Evolutionary conservation across 2,113 vertebrate genomes (phyloP).

Genomic region (Ictalurus furcatus): DNA sequence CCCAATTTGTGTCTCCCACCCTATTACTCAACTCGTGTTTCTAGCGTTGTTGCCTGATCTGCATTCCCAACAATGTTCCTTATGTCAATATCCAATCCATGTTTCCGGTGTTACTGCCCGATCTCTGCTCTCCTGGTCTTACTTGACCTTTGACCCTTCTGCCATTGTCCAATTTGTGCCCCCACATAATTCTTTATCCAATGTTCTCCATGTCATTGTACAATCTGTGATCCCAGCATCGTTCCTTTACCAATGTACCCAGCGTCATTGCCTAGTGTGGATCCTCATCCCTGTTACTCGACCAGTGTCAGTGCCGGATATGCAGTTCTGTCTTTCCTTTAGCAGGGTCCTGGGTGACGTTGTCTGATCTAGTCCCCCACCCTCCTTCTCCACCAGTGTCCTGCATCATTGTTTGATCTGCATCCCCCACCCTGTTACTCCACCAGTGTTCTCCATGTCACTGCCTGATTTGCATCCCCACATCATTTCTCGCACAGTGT

Average conservation of each 20-base stretch:
- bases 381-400: not conserved
- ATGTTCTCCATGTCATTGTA: not conserved
- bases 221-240: not conserved
- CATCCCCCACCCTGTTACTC: not conserved
- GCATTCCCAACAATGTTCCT: not conserved
- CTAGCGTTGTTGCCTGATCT: not conserved
- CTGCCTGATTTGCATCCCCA: not conserved
- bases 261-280: not conserved
- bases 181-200: not conserved
- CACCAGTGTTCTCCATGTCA: not conserved
- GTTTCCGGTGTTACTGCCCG: not conserved
- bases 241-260: not conserved
- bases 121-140: not conserved
- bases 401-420: not conserved
- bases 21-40: not conserved
- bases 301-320: not conserved
- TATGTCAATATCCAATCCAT: not conserved
- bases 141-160: not conserved
- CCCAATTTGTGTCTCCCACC: not conserved
- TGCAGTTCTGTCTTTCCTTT: not conserved
- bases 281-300: not conserved
- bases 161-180: not conserved
- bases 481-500: not conserved
- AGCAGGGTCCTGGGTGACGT: not conserved
- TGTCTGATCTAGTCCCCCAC: not conserved